Evolutionary conservation across 2,797 vertebrate species (phyloP), one percentile per base, ranked within the genome.

Genomic region (Helarctos malayanus): DNA sequence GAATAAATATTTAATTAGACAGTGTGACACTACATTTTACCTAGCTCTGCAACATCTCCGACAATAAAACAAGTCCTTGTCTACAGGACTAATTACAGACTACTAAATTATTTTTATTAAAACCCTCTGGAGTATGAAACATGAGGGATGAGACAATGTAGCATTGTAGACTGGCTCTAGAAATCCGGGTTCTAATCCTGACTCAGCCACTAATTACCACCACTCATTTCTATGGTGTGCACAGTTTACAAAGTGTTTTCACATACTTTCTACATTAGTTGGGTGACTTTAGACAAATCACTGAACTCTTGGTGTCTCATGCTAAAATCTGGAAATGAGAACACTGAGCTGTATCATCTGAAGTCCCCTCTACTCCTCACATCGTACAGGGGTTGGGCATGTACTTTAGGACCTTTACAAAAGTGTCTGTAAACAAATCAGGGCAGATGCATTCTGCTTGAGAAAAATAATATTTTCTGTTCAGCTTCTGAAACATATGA

Each of bases 1-100:
- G 69, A 91, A 97, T 96, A 95, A 96, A 97, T 93, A 95, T 79
- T 93, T 97, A 95, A 97, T 94, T 96, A 96, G 88, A 91, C 61
- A 78, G 59, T 11, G 6, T 59, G 63, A 84, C 81, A 96, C 52
- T 73, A 81, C 65, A 76, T 81, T 96, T 84, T 35, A 57, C 81
- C 63, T 91, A 57, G 79, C 89, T 81, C 89, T 97, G 96, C 82
- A 89, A 93, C 81, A 76, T 95, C 76, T 89, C 79, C 54, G 41
- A 89, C 21, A 81, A 95, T 96, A 90, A 97, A 96, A 93, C 71
- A 90, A 97, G 93, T 35, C 89, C 87, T 93, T 83, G 68, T 96
- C 89, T 88, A 85, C 52, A 92, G 75, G 81, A 56, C 57, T 97
- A 97, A 98, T 97, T 93, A 97, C 15, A 97, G 94, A 94, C 84